These are phyloP conservation scores for Myanophis thanlyinensis DNA, from an alignment of 2,113 vertebrate genomes.

Conservation along the genomic window DNA sequence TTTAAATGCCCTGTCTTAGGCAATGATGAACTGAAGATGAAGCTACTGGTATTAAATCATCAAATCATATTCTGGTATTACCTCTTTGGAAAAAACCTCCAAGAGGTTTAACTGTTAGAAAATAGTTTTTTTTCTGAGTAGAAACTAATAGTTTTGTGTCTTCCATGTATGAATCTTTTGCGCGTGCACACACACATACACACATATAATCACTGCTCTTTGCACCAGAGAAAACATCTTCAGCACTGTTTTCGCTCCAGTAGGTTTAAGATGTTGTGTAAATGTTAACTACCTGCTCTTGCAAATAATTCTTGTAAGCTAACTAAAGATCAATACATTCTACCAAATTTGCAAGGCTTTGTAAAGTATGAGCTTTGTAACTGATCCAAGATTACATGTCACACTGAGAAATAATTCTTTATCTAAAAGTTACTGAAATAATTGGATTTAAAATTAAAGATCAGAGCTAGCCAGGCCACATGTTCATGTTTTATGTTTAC, in stretches of 20 bases:
- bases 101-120: not conserved
- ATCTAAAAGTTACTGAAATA: not conserved
- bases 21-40: not conserved
- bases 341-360: not conserved
- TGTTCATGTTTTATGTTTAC: not conserved
- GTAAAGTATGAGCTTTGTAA: not conserved
- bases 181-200: too few species aligned
- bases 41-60: not conserved
- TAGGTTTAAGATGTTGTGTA: not conserved
- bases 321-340: not conserved
- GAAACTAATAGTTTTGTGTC: not conserved
- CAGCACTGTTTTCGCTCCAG: not conserved
- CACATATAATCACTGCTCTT: not conserved
- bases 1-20: not conserved
- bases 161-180: not conserved
- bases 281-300: not conserved
- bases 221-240: not conserved
- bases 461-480: not conserved
- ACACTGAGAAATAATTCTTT: not conserved
- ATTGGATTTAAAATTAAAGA: not conserved
- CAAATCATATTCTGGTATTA: not conserved
- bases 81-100: not conserved
- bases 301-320: not conserved
- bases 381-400: not conserved
- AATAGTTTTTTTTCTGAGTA: not conserved